Percentiles rank a stretch among this genome's conserved stretches.
These are phyloP conservation scores for Vombatus ursinus DNA, from an alignment of 2,113 vertebrate genomes.

Conservation along the genomic window DNA sequence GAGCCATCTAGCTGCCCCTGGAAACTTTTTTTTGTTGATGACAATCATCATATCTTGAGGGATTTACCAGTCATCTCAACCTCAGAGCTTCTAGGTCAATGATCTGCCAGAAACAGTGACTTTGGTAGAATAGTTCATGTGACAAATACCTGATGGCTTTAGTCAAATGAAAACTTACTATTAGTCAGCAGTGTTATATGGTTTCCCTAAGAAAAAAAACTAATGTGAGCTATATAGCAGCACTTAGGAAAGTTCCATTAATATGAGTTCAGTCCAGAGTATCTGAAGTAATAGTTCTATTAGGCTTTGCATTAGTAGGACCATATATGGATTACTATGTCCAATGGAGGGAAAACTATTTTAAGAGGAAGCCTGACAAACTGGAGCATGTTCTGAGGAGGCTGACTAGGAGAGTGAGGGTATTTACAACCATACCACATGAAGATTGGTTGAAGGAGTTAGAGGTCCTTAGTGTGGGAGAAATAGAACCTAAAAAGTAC, in stretches of 20 bases:
- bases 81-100: background rate
- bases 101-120: background rate
- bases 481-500: background rate
- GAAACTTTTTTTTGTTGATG: background rate
- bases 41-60: background rate
- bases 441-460: background rate
- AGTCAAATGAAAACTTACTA: background rate
- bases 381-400: background rate
- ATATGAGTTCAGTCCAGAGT: background rate
- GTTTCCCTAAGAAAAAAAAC: background rate
- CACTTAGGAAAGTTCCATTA: background rate
- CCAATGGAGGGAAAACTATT: background rate
- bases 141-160: background rate
- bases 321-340: background rate
- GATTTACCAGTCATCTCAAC: background rate
- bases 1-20: too few relatives aligned
- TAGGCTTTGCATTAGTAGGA: background rate
- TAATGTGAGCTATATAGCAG: background rate
- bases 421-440: background rate
- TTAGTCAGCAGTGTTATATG: background rate
- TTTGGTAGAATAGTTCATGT: background rate
- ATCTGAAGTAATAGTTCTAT: background rate
- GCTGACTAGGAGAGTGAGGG: background rate
- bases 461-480: background rate
- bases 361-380: background rate